These are phyloP conservation scores for Bucorvus abyssinicus DNA, from an alignment of 2,797 vertebrate genomes.

Conservation along the genomic window DNA sequence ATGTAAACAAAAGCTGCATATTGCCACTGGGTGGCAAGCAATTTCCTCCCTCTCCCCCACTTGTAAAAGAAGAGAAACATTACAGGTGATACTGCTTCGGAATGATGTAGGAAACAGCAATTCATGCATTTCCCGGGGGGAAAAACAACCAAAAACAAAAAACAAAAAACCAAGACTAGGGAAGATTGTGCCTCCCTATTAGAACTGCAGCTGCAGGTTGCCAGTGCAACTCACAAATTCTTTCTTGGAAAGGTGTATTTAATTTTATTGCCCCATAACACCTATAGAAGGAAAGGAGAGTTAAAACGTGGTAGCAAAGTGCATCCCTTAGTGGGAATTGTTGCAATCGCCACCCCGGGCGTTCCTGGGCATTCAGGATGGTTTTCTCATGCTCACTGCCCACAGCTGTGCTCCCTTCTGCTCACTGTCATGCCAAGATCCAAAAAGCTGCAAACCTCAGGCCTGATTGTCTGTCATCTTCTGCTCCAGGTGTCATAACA, in stretches of 20 bases:
- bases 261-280: background rate
- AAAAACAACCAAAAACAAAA: background rate
- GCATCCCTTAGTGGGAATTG: background rate
- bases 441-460: background rate
- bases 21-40: conserved; percentile 7
- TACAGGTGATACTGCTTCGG: background rate
- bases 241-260: background rate
- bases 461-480: background rate
- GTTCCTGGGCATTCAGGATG: background rate
- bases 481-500: background rate
- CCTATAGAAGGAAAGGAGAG: background rate
- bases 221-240: background rate
- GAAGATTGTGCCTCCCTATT: background rate
- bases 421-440: background rate
- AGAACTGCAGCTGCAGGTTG: background rate
- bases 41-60: conserved; percentile 3
- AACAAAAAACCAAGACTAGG: too few relatives aligned
- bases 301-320: background rate
- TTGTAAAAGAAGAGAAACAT: background rate
- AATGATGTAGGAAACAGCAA: background rate
- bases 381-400: background rate
- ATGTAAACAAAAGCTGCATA: conserved; percentile 30
- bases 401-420: background rate
- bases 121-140: background rate
- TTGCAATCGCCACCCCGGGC: background rate